These are phyloP conservation scores for Clarias laeviceps DNA, from an alignment of 2,797 vertebrate genomes.

Conservation along the genomic window DNA sequence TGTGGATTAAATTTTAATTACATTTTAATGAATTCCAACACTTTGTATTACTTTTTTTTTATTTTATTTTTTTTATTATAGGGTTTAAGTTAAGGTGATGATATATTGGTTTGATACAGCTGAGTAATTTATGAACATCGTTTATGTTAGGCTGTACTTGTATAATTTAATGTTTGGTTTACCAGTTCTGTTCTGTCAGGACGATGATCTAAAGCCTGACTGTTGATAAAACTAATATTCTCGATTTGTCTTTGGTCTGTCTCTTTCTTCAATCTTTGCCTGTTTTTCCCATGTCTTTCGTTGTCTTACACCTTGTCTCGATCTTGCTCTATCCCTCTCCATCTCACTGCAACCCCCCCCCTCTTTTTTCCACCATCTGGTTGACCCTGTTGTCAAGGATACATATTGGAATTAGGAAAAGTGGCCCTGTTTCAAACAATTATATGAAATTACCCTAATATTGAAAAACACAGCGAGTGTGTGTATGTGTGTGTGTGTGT, in stretches of 20 bases:
- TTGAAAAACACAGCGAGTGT: constrained; percentile 84
- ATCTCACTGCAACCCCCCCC: constrained; percentile 8
- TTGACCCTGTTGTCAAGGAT: constrained; percentile 78
- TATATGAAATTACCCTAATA: constrained; percentile 90
- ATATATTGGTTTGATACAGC: not conserved
- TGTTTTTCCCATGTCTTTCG: constrained; percentile 43
- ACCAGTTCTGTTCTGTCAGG: not conserved
- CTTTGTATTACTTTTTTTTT: not conserved
- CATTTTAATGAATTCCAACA: not conserved
- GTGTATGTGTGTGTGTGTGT: constrained; percentile 72
- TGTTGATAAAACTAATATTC: not conserved
- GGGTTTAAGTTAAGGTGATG: not conserved
- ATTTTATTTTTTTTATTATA: not conserved
- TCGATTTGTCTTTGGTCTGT: not conserved
- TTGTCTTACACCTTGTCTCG: constrained; percentile 32
- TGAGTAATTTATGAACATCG: not conserved
- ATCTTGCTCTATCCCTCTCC: constrained; percentile 35
- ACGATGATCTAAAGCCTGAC: too few species aligned
- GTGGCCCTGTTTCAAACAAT: constrained; percentile 89
- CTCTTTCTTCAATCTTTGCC: not conserved
- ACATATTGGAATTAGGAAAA: constrained; percentile 88
- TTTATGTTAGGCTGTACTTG: not conserved
- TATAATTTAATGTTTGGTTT: not conserved
- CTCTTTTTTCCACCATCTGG: constrained; percentile 66
- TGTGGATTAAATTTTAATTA: not conserved